These are phyloP conservation scores for Trogon surrucura DNA, from an alignment of 2,113 vertebrate species.

Conservation along the genomic window DNA sequence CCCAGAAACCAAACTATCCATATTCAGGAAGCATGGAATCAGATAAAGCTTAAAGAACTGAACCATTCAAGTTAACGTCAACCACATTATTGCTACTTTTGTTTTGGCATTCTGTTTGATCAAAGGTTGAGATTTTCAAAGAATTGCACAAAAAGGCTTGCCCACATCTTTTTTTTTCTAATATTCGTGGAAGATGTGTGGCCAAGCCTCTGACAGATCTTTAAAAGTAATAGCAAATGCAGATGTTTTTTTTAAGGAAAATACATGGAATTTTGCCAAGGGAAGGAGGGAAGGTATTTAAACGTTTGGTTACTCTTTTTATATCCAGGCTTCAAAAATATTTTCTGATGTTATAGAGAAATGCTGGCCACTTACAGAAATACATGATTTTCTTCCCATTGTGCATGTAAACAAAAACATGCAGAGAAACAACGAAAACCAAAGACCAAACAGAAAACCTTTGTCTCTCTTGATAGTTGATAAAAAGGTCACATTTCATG, in stretches of 20 bases:
- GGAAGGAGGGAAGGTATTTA: background rate
- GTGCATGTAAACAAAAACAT: background rate
- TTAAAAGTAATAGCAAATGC: background rate
- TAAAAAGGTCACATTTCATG: background rate
- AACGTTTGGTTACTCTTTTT: background rate
- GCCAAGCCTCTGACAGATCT: background rate
- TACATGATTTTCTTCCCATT: background rate
- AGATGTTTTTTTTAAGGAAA: background rate
- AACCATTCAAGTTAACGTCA: background rate
- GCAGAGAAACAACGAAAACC: background rate
- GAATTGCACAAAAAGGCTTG: background rate
- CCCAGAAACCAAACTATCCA: background rate
- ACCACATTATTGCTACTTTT: background rate
- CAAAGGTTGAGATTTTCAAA: background rate
- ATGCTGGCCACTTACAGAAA: background rate
- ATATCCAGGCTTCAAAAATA: background rate
- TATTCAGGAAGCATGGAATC: slow-evolving; percentile 6
- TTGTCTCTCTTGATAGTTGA: background rate
- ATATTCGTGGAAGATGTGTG: background rate
- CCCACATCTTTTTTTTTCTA: background rate
- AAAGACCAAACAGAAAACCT: background rate
- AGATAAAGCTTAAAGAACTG: slow-evolving; percentile 15
- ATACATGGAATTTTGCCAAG: background rate
- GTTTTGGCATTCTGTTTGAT: background rate
- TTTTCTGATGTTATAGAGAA: background rate